phyloP scores from a whole-genome alignment of 2,113 vertebrate species.

The Callithrix jacchus region DNA sequence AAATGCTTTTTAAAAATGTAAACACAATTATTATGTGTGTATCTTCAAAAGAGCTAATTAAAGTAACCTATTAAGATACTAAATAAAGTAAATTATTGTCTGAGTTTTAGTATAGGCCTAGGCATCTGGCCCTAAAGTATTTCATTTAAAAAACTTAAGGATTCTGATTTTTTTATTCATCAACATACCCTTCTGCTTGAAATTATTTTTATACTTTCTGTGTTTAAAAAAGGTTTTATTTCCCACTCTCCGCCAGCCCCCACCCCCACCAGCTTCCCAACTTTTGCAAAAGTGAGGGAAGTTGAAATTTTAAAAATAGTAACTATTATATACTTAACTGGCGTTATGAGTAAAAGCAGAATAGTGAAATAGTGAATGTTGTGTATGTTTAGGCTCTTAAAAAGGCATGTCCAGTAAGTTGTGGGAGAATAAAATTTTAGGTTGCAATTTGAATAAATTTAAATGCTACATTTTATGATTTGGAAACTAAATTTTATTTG shows the following conservation, averaged over 20 bases:
- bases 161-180: not conserved
- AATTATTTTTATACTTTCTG: not conserved
- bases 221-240: not conserved
- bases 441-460: not conserved
- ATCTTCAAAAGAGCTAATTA: not conserved
- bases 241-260: not conserved
- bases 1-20: not conserved
- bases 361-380: not conserved
- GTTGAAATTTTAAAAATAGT: not conserved
- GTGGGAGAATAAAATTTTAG: not conserved
- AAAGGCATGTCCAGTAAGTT: accelerated
- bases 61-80: not conserved
- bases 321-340: not conserved
- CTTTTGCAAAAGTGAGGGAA: not conserved
- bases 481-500: not conserved
- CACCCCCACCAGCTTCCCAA: not conserved
- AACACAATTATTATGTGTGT: not conserved
- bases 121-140: not conserved
- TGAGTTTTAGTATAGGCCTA: not conserved
- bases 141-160: not conserved
- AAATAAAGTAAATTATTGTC: not conserved
- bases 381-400: not conserved
- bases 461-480: not conserved
- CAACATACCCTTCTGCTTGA: not conserved
- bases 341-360: not conserved